These are phyloP conservation scores for Melitaea cinxia DNA, from an alignment of 1,140 invertebrate species.

Conservation along the genomic window DNA sequence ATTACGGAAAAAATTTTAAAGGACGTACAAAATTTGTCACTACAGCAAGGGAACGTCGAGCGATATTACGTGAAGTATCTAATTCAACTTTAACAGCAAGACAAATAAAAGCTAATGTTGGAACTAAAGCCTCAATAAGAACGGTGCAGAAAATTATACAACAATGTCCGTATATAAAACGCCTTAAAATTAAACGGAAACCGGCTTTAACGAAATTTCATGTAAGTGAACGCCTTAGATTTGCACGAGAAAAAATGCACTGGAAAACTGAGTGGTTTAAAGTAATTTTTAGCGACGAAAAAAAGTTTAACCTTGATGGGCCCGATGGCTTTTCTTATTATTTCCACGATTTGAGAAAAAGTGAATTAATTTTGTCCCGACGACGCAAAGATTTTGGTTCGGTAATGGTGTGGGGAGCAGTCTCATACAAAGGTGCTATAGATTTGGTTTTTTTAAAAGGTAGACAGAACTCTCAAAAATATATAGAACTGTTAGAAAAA, in stretches of 20 bases:
- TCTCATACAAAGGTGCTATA: neutral
- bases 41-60: neutral
- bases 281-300: slow-evolving; percentile 4
- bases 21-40: neutral
- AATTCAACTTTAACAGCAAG: neutral
- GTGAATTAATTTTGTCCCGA: neutral
- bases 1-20: neutral
- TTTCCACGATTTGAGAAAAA: slow-evolving; percentile 4
- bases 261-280: neutral
- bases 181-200: neutral
- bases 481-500: neutral
- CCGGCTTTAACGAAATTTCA: neutral
- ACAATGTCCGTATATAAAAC: too few species aligned
- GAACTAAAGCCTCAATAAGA: too few species aligned
- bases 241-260: neutral
- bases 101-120: too few species aligned
- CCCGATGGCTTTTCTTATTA: neutral
- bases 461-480: neutral
- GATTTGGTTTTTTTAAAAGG: neutral
- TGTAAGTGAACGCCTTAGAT: neutral
- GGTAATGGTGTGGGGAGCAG: neutral
- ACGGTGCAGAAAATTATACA: neutral
- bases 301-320: neutral
- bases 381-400: neutral
- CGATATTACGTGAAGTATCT: neutral